Evolutionary conservation across 2,888 invertebrate species (phyloP).

Genomic region (Strigamia crassipes): DNA sequence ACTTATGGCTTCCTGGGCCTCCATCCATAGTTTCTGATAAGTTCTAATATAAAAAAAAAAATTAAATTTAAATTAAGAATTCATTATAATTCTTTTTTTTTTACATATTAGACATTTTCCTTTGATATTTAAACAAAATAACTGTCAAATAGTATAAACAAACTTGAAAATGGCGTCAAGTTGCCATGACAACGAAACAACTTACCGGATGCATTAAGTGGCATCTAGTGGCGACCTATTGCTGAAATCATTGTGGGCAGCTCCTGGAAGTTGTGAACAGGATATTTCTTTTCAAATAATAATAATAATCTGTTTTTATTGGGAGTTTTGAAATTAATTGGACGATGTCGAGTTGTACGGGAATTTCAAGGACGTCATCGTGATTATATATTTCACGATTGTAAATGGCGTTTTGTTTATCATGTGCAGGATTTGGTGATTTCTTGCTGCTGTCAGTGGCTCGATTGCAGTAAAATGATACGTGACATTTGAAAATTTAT

Average conservation of each 20-base stretch:
- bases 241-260: not conserved
- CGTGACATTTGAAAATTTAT: not conserved
- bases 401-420: not conserved
- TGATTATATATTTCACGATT: too few relatives aligned
- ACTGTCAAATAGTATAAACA: too few relatives aligned
- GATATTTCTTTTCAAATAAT: not conserved
- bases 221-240: not conserved
- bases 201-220: not conserved
- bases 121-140: not conserved
- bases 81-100: too few relatives aligned
- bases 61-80: not conserved
- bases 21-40: conserved; percentile 30
- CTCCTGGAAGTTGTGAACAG: not conserved
- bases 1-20: conserved; percentile 7
- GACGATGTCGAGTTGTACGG: not conserved
- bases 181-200: not conserved
- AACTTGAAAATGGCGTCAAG: not conserved
- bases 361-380: not conserved
- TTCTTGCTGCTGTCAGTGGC: not conserved
- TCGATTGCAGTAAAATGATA: not conserved
- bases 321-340: not conserved
- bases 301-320: not conserved
- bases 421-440: not conserved
- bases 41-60: conserved; percentile 13
- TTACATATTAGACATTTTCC: not conserved